Base-by-base conservation (phyloP, 2,797 vertebrate species). In the Nyctibius grandis region DNA sequence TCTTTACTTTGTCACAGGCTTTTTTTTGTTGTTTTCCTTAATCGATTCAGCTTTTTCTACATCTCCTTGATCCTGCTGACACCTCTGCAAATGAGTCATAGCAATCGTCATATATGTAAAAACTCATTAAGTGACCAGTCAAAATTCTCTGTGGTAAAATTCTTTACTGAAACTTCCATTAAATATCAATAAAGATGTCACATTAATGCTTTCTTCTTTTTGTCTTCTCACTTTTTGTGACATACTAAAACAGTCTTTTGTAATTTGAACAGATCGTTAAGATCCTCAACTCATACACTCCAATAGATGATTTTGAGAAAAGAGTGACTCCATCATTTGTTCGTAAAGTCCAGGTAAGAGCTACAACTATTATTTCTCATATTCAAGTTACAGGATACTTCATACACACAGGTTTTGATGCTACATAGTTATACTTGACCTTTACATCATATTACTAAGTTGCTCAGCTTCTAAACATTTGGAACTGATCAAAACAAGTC, bases 241-340 rank as follows among this genome's bases (percentile, higher is more conserved):
- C 34, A 22, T 42, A n/a, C 28, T 95, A 61, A 95, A 84, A 26
- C 11, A 82, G 8, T 60, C 23, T 95, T 81, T 67, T 94, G 45
- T 95, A 22, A 72, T 85, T 70, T 96, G 93, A 93, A 42, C 96
- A 99, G 99, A 99, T 99, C 96, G 98, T 99, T 67, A 99, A 99
- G 98, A 99, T 99, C 95, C 98, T 99, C 75, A 99, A 99, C 95
- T 99, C 99, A 2, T 99, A 99, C 97, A 99, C 99, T 40, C 99
- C 99, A 1, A 99, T 99, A 73, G 99, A 99, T 70, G 99, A 99
- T 96, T 99, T 99, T 91, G 99, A 99, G 98, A 99, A 99, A 98
- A 98, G 99, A 73, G 99, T 99, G 72, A 82, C 99, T 12, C 98
- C 99, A 1, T 98, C 99, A 0, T 99, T 99, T 70, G 99, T 99